A percentile compares a stretch with the other conserved stretches of the same genome.
Evolutionary conservation across 1,140 invertebrate genomes (phyloP).

Genomic region (Nephila pilipes): DNA sequence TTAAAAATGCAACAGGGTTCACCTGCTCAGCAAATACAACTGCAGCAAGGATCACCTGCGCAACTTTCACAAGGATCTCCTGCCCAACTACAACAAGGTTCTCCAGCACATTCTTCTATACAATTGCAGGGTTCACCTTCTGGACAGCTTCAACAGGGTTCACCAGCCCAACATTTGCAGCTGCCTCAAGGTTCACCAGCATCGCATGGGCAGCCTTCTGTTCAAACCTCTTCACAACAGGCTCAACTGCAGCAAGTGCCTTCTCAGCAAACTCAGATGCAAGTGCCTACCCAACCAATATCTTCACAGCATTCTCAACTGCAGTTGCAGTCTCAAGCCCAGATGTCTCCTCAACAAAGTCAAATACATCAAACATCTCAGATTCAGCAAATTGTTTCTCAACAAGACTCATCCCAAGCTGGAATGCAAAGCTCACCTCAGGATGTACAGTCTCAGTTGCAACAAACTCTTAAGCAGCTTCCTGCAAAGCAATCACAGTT

Average conservation of each 20-base stretch:
- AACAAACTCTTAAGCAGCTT: conserved; percentile 54
- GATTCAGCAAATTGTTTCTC: neutral
- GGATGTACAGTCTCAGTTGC: conserved; percentile 39
- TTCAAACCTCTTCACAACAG: conserved; percentile 25
- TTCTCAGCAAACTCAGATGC: conserved; percentile 48
- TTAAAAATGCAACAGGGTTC: conserved; percentile 64
- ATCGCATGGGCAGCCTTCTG: conserved; percentile 31
- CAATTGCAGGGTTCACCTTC: conserved; percentile 61
- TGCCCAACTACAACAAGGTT: conserved; percentile 66
- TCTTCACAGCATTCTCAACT: conserved; percentile 25
- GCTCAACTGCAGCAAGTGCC: conserved; percentile 53
- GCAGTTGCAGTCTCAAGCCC: conserved; percentile 19
- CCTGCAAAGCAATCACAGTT: conserved; percentile 69
- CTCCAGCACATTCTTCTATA: conserved; percentile 58
- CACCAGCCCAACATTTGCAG: conserved; percentile 55
- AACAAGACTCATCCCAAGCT: conserved; percentile 3
- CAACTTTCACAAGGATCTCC: conserved; percentile 69
- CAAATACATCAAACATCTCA: conserved; percentile 35
- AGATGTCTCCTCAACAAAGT: conserved; percentile 59
- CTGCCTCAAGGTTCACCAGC: conserved; percentile 58
- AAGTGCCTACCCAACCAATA: conserved; percentile 5
- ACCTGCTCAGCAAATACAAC: conserved; percentile 61
- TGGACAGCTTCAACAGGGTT: conserved; percentile 54
- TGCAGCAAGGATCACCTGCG: conserved; percentile 70
- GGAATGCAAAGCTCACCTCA: conserved; percentile 18